phyloP scores from a whole-genome alignment of 2,888 invertebrate genomes.

The Gonocerus acuteangulatus region DNA sequence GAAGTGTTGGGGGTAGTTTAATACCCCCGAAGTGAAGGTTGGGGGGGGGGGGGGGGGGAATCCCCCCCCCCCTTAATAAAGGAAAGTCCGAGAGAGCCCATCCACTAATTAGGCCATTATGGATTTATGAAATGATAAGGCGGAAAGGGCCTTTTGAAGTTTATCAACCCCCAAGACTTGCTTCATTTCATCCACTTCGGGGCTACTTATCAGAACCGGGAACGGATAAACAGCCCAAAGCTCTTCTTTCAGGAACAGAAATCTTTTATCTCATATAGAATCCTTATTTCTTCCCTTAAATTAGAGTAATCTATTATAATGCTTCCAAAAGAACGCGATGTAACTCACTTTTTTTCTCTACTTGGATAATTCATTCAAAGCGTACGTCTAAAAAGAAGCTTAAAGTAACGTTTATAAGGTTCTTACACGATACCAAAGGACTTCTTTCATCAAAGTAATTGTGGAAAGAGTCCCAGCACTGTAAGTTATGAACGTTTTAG shows the following conservation, averaged over 20 bases:
- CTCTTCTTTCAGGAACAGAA: not conserved
- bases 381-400: too few species aligned
- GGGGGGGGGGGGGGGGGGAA: not conserved
- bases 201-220: not conserved
- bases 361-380: too few species aligned
- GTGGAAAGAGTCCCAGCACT: too few species aligned
- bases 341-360: too few species aligned
- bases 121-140: conserved; percentile 37
- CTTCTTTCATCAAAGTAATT: too few species aligned
- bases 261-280: not conserved
- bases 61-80: conserved; percentile 1
- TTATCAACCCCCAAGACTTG: conserved; percentile 11
- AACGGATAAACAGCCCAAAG: too few species aligned
- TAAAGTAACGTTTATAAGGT: too few species aligned
- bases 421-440: too few species aligned
- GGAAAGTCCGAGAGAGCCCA: not conserved
- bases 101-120: conserved; percentile 30
- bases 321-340: too few species aligned
- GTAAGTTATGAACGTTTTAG: too few species aligned
- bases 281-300: too few species aligned
- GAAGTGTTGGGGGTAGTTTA: not conserved
- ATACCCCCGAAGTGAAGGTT: not conserved
- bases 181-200: not conserved
- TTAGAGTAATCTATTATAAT: too few species aligned
- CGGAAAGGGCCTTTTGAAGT: conserved; percentile 17